phyloP scores from a whole-genome alignment of 2,113 vertebrate species.

The Python bivittatus region DNA sequence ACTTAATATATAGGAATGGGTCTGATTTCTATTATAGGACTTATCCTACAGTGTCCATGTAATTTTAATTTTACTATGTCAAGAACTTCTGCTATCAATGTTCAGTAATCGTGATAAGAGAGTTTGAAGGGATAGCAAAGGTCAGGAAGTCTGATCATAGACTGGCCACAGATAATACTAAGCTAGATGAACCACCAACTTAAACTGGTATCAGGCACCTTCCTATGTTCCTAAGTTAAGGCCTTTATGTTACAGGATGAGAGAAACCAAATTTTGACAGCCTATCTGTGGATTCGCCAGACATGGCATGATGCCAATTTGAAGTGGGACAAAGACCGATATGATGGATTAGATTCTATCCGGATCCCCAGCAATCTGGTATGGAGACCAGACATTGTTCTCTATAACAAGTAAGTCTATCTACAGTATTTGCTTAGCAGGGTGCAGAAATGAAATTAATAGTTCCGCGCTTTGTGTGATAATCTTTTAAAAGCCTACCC shows the following conservation, averaged over 20 bases:
- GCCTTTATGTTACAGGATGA: slow-evolving; percentile 81
- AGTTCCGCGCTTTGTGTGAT: neutral
- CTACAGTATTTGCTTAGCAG: neutral
- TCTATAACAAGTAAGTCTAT: slow-evolving; percentile 93
- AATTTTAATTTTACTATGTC: too few relatives aligned
- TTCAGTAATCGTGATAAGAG: too few relatives aligned
- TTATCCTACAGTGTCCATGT: too few relatives aligned
- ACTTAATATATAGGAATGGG: too few relatives aligned
- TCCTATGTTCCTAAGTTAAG: slow-evolving; percentile 10
- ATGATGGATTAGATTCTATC: slow-evolving; percentile 93
- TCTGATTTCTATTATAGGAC: too few relatives aligned
- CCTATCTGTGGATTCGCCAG: slow-evolving; percentile 95
- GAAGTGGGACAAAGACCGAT: slow-evolving; percentile 91
- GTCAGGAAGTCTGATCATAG: too few relatives aligned
- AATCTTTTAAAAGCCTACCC: too few relatives aligned
- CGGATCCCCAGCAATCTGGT: slow-evolving; percentile 92
- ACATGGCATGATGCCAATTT: slow-evolving; percentile 92
- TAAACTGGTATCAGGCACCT: too few relatives aligned
- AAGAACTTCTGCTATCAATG: too few relatives aligned
- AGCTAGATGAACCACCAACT: neutral
- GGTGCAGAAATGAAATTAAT: neutral
- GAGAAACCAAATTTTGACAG: slow-evolving; percentile 93
- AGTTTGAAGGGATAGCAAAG: too few relatives aligned
- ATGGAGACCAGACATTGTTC: slow-evolving; percentile 96
- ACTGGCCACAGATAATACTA: neutral